Base-by-base conservation (phyloP, 2,888 invertebrate species). In the Dasypogon diadema region DNA sequence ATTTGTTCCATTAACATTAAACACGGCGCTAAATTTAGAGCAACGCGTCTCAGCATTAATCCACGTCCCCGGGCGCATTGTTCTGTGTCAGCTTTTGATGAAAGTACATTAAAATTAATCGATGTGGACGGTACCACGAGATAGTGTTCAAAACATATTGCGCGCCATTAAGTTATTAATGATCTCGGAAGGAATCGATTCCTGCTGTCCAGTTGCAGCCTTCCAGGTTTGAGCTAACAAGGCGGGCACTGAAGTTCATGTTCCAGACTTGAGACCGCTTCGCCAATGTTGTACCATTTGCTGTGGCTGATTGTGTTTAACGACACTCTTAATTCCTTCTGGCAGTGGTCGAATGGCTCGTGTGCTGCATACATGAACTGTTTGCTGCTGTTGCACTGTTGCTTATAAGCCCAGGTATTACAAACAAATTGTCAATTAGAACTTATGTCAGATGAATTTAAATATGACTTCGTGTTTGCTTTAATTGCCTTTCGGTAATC, bases 21-120 rank as follows among this genome's bases (percentile, higher is more conserved):
- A 42, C 42, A 42, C 42, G 42, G n/a, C 42, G 42, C 12, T 42
- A 42, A 42, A 42, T 42, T 42, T 42, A 42, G 42, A 42, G 42
- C 42, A 42, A 12, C n/a, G 6, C 1, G 12, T 3, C 42, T 12
- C 51, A 51, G n/a, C 51, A 51, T 51, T 51, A 51, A 51, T 51
- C 51, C n/a, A 51, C n/a, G 51, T 51, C 51, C 51, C 12, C 8
- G 4, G 51, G 18, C 51, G 51, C 18, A 51, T 51, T 51, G 51
- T 51, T 51, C 6, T n/a, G 6, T 51, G 51, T 51, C 51, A 51
- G 12, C 6, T 21, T 51, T 51, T 51, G 51, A 51, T 51, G 51
- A 51, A 51, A 51, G 18, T 12, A 14, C 51, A 51, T 51, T 51
- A 51, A 51, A 51, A 51, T 51, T 51, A 51, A 56, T 56, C 26